phyloP scores from a whole-genome alignment of 2,113 vertebrate genomes.

The Ptilorrhoa leucosticta region DNA sequence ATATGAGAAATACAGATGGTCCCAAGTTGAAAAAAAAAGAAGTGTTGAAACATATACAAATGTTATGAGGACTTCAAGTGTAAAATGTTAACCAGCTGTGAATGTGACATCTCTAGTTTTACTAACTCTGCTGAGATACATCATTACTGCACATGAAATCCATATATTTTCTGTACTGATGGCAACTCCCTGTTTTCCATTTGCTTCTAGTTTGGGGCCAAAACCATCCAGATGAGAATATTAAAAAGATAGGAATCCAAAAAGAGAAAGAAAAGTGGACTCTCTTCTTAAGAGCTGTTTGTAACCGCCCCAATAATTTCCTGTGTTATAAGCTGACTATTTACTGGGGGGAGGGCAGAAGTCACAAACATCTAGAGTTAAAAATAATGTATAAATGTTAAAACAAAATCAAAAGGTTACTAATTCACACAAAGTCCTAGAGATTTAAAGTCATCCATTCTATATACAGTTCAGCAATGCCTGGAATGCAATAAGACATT shows the following conservation, averaged over 20 bases:
- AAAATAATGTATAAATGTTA: constrained; percentile 64
- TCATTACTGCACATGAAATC: constrained; percentile 10
- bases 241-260: background rate
- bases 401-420: constrained; percentile 63
- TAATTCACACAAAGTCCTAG: constrained; percentile 63
- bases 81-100: constrained; percentile 52
- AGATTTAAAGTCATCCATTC: constrained; percentile 72
- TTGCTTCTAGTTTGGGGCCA: background rate
- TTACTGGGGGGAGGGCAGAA: constrained; percentile 14
- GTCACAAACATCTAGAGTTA: constrained; percentile 39
- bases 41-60: constrained; percentile 56
- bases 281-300: background rate
- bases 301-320: constrained; percentile 54
- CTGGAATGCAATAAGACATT: constrained; percentile 75
- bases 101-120: constrained; percentile 55
- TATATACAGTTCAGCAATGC: constrained; percentile 74
- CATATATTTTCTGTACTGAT: background rate
- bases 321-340: constrained; percentile 51
- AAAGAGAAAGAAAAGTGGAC: background rate
- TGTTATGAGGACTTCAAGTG: constrained; percentile 13
- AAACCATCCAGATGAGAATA: background rate
- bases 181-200: background rate
- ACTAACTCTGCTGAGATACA: constrained; percentile 32
- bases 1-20: constrained; percentile 50
- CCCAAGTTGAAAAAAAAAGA: background rate